Base-by-base conservation (phyloP, 2,888 invertebrate species). In the Lasioglossum villosulum region DNA sequence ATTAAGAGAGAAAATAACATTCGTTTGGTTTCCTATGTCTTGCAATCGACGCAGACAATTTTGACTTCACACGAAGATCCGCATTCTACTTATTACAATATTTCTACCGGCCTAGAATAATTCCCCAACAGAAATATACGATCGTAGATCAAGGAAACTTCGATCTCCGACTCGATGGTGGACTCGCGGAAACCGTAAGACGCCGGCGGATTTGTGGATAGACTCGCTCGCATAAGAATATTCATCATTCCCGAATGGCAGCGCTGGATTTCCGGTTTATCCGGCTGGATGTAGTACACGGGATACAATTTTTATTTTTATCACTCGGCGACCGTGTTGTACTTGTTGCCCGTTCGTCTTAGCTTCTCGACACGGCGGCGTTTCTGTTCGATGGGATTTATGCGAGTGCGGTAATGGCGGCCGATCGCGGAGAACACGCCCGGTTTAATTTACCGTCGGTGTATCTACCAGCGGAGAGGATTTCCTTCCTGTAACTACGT, bases 371-470 rank as follows among this genome's bases (percentile, higher is more conserved):
- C 52, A 19, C 52, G 52, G 52, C 52, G 14, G 59, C 59, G 59
- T 59, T 59, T 27, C 59, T 30, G 27, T 30, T 59, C 30, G 59
- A 37, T 23, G 5, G 34, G 68, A 70, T 70, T 78, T 71, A 70
- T 73, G 66, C n/a, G 34, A n/a, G 73, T n/a, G n/a, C 10, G 23
- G 42, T 23, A 59, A 59, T 59, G 16, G 66, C 56, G 72, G 37
- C 34, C 77, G 83, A 79, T 78, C 66, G 12, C 68, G 10, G 71
- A 10, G 14, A 70, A 52, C 30, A 34, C 42, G 63, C 45, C 23
- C 37, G 79, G 52, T 83, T 86, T 76, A 81, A 86, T 86, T 81
- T 78, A 84, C n/a, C 19, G 75, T 5, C 63, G 59, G 27, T 75
- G 66, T 72, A 77, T 75, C 66, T n/a, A n/a, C 23, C 52, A 10